These are phyloP conservation scores for Cyclura pinguis DNA, from an alignment of 2,797 vertebrate species.

Conservation along the genomic window DNA sequence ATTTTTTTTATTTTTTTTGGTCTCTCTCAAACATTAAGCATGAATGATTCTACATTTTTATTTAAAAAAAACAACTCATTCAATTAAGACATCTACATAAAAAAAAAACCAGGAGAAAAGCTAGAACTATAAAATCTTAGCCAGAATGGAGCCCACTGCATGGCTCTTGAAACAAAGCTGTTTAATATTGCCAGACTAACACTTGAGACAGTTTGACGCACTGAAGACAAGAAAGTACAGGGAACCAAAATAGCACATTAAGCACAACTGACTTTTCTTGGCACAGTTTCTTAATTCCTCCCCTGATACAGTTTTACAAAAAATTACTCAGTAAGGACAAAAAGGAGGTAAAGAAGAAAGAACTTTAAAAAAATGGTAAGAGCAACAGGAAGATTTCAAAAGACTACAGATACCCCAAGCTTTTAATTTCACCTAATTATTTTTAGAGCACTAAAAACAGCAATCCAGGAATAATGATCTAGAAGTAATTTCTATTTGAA, in stretches of 20 bases:
- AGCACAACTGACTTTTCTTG: conserved; percentile 65
- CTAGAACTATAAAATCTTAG: conserved; percentile 51
- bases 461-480: not conserved
- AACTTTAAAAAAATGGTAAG: conserved; percentile 48
- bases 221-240: conserved; percentile 35
- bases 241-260: conserved; percentile 72
- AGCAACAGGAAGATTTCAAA: conserved; percentile 4
- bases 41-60: conserved; percentile 44
- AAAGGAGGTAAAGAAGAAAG: not conserved
- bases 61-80: conserved; percentile 20
- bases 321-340: conserved; percentile 62
- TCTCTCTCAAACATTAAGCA: conserved; percentile 35
- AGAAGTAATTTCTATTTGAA: not conserved
- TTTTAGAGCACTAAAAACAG: conserved; percentile 25
- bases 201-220: conserved; percentile 53
- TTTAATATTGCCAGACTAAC: conserved; percentile 51
- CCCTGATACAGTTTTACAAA: conserved; percentile 68
- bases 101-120: conserved; percentile 20
- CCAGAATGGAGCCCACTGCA: conserved; percentile 35
- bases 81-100: conserved; percentile 26
- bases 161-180: not conserved
- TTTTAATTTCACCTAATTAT: conserved; percentile 9
- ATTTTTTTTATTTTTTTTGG: not conserved
- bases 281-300: conserved; percentile 73
- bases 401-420: conserved; percentile 4